Percentiles rank a stretch among this genome's conserved stretches.
These are phyloP conservation scores for Stratiolaelaps scimitus DNA, from an alignment of 1,140 invertebrate species.

Conservation along the genomic window DNA sequence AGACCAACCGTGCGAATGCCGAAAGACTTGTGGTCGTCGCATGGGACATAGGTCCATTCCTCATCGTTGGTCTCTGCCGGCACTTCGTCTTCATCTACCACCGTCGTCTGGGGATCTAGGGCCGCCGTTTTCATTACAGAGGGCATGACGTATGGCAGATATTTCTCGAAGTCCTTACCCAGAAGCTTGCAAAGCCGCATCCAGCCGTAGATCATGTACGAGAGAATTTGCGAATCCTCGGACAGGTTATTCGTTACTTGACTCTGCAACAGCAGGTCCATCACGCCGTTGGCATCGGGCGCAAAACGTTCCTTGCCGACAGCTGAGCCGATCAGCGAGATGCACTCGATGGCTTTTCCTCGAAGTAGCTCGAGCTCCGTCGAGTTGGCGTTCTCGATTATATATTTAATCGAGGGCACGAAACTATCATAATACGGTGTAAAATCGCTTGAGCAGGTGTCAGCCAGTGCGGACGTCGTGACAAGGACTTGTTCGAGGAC, in stretches of 20 bases:
- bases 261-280: conserved; percentile 84
- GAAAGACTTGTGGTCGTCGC: conserved; percentile 68
- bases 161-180: conserved; percentile 86
- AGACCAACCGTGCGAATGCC: conserved; percentile 56
- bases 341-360: conserved; percentile 94
- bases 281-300: conserved; percentile 83
- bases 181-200: conserved; percentile 95
- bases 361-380: conserved; percentile 74
- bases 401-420: conserved; percentile 93
- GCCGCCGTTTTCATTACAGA: conserved; percentile 87
- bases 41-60: conserved; percentile 94
- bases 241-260: conserved; percentile 49
- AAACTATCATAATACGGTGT: conserved; percentile 57
- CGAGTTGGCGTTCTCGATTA: conserved; percentile 81
- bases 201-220: conserved; percentile 97
- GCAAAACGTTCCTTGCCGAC: conserved; percentile 86
- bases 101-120: conserved; percentile 91
- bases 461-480: conserved; percentile 96
- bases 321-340: conserved; percentile 92
- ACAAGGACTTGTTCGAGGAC: conserved; percentile 97
- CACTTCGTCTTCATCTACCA: conserved; percentile 58
- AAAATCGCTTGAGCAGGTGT: conserved; percentile 94
- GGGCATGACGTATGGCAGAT: conserved; percentile 92
- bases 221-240: conserved; percentile 40
- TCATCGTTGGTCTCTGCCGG: conserved; percentile 64